phyloP scores from a whole-genome alignment of 2,888 invertebrate species.

The Acrocyrtus sp. region DNA sequence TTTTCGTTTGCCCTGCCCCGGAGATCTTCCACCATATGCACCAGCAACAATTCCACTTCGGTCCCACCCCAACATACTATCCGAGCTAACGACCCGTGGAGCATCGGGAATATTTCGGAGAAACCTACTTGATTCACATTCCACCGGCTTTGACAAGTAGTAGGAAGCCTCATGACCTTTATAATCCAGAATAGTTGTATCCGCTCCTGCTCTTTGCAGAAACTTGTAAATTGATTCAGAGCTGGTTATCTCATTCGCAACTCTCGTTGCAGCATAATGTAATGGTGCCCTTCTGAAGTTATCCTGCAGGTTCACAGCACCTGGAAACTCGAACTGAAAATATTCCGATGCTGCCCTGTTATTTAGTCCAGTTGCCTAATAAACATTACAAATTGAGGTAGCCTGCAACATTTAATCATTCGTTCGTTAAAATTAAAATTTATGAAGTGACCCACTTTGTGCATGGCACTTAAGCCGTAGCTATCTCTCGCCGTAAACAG shows the following conservation, averaged over 20 bases:
- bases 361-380: slow-evolving; percentile 83
- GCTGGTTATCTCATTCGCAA: slow-evolving; percentile 70
- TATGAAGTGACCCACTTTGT: slow-evolving; percentile 73
- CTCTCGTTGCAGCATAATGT: slow-evolving; percentile 79
- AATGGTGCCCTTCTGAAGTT: slow-evolving; percentile 87
- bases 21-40: slow-evolving; percentile 25
- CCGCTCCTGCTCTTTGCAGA: slow-evolving; percentile 83
- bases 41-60: slow-evolving; percentile 36
- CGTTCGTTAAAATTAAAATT: slow-evolving; percentile 1
- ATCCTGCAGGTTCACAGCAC: slow-evolving; percentile 77
- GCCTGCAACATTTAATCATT: neutral
- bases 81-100: slow-evolving; percentile 70
- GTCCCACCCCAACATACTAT: slow-evolving; percentile 57
- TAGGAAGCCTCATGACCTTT: slow-evolving; percentile 84
- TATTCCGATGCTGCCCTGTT: slow-evolving; percentile 79
- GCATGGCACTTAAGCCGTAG: slow-evolving; percentile 85
- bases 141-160: slow-evolving; percentile 74
- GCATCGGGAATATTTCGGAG: slow-evolving; percentile 81
- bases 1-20: slow-evolving; percentile 53
- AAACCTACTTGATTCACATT: slow-evolving; percentile 77
- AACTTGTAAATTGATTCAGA: slow-evolving; percentile 80
- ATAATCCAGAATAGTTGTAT: slow-evolving; percentile 85
- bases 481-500: slow-evolving; percentile 80
- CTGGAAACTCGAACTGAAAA: slow-evolving; percentile 74
- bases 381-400: neutral